Base-by-base conservation (phyloP, 2,113 vertebrate genomes). In the Brachypodius melanocephalos region DNA sequence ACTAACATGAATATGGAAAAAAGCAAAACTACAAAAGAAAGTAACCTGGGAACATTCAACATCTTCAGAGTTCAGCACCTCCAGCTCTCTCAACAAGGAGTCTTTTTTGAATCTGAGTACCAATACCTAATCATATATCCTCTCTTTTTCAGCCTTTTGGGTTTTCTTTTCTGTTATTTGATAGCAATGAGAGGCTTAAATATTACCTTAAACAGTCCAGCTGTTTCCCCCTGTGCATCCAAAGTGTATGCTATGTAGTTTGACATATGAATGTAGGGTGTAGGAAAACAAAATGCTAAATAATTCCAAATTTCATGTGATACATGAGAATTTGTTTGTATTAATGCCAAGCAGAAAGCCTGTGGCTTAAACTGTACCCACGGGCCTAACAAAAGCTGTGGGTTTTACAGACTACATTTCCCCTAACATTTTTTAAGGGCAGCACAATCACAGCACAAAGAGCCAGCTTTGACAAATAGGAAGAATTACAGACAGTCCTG, bases 71-170 rank as follows among this genome's bases (percentile, higher is more conserved):
- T 79, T 94, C 72, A 93, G 67, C 58, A 71, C 34, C 40, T 88
- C 80, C 57, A 52, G 46, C 45, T 88, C 94, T 81, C 93, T 97
- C 82, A 38, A 63, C 17, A 77, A 97, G 82, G 88, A 97, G 88
- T 88, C 87, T 79, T 91, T 71, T 91, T 85, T 92, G 77, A 91
- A 95, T 80, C 36, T 59, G 48, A 93, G 51, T 51, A 92, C 73
- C 82, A 92, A 17, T 88, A n/a, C 21, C 24, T 82, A 92, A 69
- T 66, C 46, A 63, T 52, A n/a, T 29, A 26, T 76, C 38, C 5
- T 80, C 55, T 40, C 24, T 84, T 65, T 93, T 81, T 75, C 48
- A 76, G 79, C 54, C 65, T 83, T 76, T 75, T 73, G 63, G 8
- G 5, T 3, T 51, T 84, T 85, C 19, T 72, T 55, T 58, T n/a